phyloP scores from a whole-genome alignment of 2,113 vertebrate species.

The Pterocles burchelli region DNA sequence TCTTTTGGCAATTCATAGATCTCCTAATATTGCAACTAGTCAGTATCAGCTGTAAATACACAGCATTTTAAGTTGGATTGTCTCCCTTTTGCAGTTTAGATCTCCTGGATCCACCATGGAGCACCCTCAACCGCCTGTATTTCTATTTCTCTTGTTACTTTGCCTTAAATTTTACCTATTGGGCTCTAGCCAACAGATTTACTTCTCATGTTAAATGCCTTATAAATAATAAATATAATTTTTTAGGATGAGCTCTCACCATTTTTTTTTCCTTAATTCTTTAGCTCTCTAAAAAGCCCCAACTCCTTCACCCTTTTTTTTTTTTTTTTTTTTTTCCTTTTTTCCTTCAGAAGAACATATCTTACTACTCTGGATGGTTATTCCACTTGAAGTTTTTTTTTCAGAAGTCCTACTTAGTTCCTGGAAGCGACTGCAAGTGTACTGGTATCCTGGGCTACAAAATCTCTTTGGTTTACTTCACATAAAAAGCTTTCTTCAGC shows the following conservation, averaged over 20 bases:
- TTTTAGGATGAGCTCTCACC: neutral
- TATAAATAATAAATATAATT: neutral
- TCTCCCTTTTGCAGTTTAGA: neutral
- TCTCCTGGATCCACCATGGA: neutral
- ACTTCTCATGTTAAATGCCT: neutral
- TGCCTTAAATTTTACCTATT: neutral
- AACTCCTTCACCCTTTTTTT: neutral
- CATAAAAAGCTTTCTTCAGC: constrained; percentile 59
- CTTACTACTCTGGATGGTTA: neutral
- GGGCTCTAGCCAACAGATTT: neutral
- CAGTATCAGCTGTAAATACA: neutral
- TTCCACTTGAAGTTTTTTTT: neutral
- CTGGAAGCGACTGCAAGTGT: neutral
- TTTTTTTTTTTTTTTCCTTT: neutral
- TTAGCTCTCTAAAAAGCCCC: neutral
- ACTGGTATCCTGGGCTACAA: constrained; percentile 50
- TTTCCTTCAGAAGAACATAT: neutral
- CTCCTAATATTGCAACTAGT: neutral
- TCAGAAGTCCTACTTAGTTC: constrained; percentile 10
- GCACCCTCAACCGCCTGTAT: neutral
- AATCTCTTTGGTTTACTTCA: constrained; percentile 37
- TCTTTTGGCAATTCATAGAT: neutral
- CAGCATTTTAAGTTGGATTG: neutral
- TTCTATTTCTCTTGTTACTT: neutral
- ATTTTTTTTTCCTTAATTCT: neutral